These are phyloP conservation scores for Oscheius onirici DNA, from an alignment of 2,888 invertebrate genomes.

Conservation along the genomic window DNA sequence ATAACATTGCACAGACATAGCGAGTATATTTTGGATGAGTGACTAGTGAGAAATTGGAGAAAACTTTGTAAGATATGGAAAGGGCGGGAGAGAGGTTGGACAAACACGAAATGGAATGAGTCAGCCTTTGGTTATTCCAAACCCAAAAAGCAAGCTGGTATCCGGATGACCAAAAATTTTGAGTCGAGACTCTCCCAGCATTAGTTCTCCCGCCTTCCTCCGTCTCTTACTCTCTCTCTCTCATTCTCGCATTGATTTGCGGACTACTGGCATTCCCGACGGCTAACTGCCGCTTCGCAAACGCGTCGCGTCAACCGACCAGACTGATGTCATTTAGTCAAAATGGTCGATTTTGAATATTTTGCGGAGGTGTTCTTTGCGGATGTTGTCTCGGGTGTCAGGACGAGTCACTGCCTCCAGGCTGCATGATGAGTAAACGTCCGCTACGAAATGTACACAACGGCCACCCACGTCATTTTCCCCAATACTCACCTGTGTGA, in stretches of 20 bases:
- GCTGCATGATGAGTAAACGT: too few species aligned
- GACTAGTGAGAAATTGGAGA: too few species aligned
- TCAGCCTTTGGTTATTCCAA: not conserved
- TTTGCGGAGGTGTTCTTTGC: not conserved
- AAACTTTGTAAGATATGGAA: not conserved
- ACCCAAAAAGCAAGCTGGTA: too few species aligned
- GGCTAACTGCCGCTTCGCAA: constrained; percentile 20
- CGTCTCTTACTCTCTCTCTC: constrained; percentile 1
- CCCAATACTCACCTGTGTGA: constrained; percentile 8
- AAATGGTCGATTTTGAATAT: not conserved
- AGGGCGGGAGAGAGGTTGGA: not conserved
- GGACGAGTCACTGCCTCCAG: too few species aligned
- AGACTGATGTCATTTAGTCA: constrained; percentile 6
- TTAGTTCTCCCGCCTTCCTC: not conserved
- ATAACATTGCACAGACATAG: too few species aligned
- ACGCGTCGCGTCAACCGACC: constrained; percentile 11
- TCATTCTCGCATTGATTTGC: constrained; percentile 28
- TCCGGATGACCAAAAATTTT: not conserved
- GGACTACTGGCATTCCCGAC: constrained; percentile 7
- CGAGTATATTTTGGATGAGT: too few species aligned
- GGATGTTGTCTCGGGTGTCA: too few species aligned
- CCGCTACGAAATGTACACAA: not conserved
- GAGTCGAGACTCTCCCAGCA: not conserved
- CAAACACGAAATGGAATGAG: not conserved
- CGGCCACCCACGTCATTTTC: not conserved